phyloP scores from a whole-genome alignment of 2,113 vertebrate species.

The Glaucidium brasilianum region DNA sequence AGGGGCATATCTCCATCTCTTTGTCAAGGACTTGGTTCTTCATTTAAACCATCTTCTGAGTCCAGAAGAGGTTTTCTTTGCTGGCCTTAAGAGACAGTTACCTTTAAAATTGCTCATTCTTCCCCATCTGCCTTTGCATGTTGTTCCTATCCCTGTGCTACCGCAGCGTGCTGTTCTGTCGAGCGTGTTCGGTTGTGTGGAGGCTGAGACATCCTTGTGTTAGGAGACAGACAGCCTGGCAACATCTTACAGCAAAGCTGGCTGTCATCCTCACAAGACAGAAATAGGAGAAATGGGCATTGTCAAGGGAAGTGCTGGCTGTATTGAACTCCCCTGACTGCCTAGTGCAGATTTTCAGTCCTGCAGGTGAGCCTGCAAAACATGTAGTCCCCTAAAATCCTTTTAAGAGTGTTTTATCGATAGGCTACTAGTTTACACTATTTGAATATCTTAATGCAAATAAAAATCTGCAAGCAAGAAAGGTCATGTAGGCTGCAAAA shows the following conservation, averaged over 20 bases:
- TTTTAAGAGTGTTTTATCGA: neutral
- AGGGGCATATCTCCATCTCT: neutral
- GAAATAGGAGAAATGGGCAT: neutral
- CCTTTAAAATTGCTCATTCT: neutral
- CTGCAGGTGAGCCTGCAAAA: neutral
- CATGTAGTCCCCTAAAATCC: neutral
- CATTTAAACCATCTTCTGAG: neutral
- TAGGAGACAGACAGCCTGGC: neutral
- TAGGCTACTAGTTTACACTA: neutral
- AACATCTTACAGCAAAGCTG: neutral
- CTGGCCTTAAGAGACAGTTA: neutral
- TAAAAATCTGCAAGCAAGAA: neutral
- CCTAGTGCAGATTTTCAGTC: neutral
- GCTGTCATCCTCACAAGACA: neutral
- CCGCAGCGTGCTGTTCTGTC: neutral
- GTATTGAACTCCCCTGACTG: neutral
- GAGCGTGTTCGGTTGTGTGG: neutral
- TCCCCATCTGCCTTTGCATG: accelerated
- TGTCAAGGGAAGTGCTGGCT: neutral
- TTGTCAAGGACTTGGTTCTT: neutral
- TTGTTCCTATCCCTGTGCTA: neutral
- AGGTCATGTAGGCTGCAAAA: neutral
- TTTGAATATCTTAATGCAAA: neutral
- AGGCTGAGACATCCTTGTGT: neutral
- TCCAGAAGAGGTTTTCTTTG: neutral